Conservation (phyloP, 1,140 invertebrate species). For the Phthorimaea operculella region DNA sequence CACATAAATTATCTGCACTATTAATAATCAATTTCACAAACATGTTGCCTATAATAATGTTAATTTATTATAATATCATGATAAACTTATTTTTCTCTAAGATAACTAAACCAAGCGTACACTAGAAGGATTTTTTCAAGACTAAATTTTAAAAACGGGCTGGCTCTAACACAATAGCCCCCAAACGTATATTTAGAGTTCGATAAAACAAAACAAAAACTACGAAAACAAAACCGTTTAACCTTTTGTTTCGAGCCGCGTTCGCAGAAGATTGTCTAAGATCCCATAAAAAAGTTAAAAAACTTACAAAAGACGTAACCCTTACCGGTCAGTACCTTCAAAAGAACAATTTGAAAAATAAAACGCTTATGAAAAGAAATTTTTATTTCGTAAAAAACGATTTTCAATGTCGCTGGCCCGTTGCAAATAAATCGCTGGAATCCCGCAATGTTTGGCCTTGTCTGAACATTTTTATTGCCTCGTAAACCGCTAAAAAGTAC, state of each 20-base stretch:
- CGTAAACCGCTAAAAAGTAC: slow-evolving; percentile 63
- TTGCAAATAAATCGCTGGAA: slow-evolving; percentile 43
- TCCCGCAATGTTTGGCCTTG: slow-evolving; percentile 64
- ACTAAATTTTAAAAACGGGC: slow-evolving; percentile 53
- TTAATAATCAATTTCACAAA: too few species aligned
- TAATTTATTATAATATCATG: too few species aligned
- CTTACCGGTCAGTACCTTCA: slow-evolving; percentile 26
- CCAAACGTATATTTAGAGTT: slow-evolving; percentile 58
- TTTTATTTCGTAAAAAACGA: slow-evolving; percentile 27
- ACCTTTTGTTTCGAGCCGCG: slow-evolving; percentile 47
- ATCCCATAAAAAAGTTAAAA: slow-evolving; percentile 13
- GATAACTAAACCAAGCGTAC: slow-evolving; percentile 37
- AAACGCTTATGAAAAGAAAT: slow-evolving; percentile 19
- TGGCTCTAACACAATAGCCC: slow-evolving; percentile 55
- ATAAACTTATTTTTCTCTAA: background rate
- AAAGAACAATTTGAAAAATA: slow-evolving; percentile 32
- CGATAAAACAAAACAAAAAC: slow-evolving; percentile 60
- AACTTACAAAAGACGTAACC: slow-evolving; percentile 52
- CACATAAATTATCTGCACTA: too few species aligned
- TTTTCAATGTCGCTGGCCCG: slow-evolving; percentile 28
- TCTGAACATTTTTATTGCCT: slow-evolving; percentile 54
- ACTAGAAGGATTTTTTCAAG: slow-evolving; percentile 57
- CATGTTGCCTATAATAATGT: too few species aligned
- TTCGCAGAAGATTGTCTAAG: slow-evolving; percentile 52
- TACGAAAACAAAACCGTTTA: slow-evolving; percentile 45